Evolutionary conservation across 1,140 invertebrate species (phyloP), one percentile per base, ranked within the genome.

Genomic region (Ladona fulva): DNA sequence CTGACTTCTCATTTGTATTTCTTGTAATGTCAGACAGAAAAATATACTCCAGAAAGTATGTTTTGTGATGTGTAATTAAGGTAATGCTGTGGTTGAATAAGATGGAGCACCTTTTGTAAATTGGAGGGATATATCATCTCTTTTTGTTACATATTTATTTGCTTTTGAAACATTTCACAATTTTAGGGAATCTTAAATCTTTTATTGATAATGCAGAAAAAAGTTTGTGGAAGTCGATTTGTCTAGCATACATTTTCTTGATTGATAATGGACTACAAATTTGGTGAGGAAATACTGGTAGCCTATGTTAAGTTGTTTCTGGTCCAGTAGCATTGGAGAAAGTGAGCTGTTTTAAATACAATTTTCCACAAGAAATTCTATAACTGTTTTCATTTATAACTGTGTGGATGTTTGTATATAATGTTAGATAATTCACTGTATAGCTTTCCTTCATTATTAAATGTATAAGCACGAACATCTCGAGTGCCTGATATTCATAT

Each of bases 371-470:
- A 66, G 52, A 66, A 12, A 66, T 66, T 66, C 52, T 37, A 66
- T 66, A 19, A 16, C n/a, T 16, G 52, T 66, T 66, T 66, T 66
- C 3, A 3, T 66, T 66, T 66, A 66, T 66, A 66, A 6, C 52
- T 66, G 52, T 66, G 52, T 66, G 52, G 52, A 66, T 66, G 52
- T 66, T 66, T 66, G 52, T 66, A 66, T 19, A 66, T 66, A 66
- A 66, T 19, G n/a, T 16, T 66, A 66, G 52, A 66, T 22, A 66
- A 6, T 22, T 66, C 52, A 66, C 52, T 66, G 52, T 66, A 66
- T 66, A 66, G 52, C 52, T 66, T 66, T 66, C n/a, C 52, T 22
- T 22, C 52, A 66, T 19, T 3, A 66, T 66, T 66, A 19, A 66
- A 66, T 66, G n/a, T 66, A 66, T 66, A 66, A 66, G 52, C 52